Conservation (phyloP, 1,140 invertebrate species). For the Aphaenogaster floridana region DNA sequence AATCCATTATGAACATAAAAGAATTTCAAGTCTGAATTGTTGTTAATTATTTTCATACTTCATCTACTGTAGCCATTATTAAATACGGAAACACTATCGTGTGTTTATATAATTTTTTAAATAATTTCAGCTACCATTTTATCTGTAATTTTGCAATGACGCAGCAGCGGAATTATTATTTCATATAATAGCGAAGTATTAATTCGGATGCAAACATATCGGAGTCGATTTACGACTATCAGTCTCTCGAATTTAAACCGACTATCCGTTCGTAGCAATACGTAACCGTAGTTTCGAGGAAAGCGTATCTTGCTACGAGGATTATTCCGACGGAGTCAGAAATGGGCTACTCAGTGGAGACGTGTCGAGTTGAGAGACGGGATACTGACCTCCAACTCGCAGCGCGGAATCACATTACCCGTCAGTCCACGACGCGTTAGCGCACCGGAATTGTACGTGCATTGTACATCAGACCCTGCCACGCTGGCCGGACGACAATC, state of each 20-base stretch:
- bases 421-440: conserved; percentile 80
- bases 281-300: conserved; percentile 7
- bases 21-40: not conserved
- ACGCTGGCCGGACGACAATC: conserved; percentile 82
- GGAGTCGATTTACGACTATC: conserved; percentile 32
- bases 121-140: not conserved
- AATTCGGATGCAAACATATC: not conserved
- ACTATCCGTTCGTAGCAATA: conserved; percentile 29
- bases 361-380: conserved; percentile 81
- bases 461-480: conserved; percentile 79
- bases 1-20: not conserved
- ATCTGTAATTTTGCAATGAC: not conserved
- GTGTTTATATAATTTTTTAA: not conserved
- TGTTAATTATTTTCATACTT: not conserved
- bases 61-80: not conserved
- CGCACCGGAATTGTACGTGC: conserved; percentile 81
- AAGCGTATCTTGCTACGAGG: conserved; percentile 29
- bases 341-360: conserved; percentile 64
- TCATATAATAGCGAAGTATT: conserved; percentile 21
- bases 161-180: conserved; percentile 9
- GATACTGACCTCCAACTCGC: conserved; percentile 67
- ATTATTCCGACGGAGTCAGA: conserved; percentile 58
- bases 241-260: conserved; percentile 56
- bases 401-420: conserved; percentile 83
- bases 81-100: not conserved